Conservation (phyloP, 1,140 invertebrate genomes). For the Pseudomyrmex dendroicus region DNA sequence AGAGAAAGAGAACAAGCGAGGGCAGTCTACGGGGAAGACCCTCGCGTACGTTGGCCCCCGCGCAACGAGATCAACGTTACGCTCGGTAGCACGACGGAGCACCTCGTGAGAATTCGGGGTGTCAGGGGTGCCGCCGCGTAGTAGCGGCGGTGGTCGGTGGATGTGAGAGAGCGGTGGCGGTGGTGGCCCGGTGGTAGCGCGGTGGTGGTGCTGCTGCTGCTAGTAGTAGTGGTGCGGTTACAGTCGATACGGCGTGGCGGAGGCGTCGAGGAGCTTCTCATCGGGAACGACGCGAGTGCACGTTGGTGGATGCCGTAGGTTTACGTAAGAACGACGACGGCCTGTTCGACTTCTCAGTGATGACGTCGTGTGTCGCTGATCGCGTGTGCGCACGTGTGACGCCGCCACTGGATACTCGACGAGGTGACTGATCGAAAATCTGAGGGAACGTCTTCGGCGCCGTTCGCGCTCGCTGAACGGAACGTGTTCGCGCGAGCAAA, state of each 20-base stretch:
- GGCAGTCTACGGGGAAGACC: slow-evolving; percentile 58
- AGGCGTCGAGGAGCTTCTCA: slow-evolving; percentile 36
- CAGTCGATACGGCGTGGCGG: slow-evolving; percentile 55
- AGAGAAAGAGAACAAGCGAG: neutral
- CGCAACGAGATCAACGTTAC: slow-evolving; percentile 28
- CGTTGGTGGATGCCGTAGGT: slow-evolving; percentile 51
- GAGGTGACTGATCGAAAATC: slow-evolving; percentile 46
- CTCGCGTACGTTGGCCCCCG: slow-evolving; percentile 44
- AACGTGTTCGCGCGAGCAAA: slow-evolving; percentile 6
- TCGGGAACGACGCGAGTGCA: slow-evolving; percentile 50
- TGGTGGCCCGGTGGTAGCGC: slow-evolving; percentile 10
- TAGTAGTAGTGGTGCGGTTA: slow-evolving; percentile 58
- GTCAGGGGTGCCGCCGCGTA: slow-evolving; percentile 45
- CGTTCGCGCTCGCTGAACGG: slow-evolving; percentile 59
- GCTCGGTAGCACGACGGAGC: slow-evolving; percentile 50
- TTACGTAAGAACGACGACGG: slow-evolving; percentile 70
- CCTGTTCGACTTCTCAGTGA: slow-evolving; percentile 21
- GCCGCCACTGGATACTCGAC: slow-evolving; percentile 53
- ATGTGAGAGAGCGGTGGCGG: slow-evolving; percentile 40
- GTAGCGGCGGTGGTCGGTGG: slow-evolving; percentile 38
- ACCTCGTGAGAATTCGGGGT: slow-evolving; percentile 48
- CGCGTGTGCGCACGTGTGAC: slow-evolving; percentile 68
- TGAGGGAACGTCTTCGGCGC: slow-evolving; percentile 57
- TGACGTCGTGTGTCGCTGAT: slow-evolving; percentile 61
- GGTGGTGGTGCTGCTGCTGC: slow-evolving; percentile 25